phyloP scores from a whole-genome alignment of 2,888 invertebrate species.

The Orthosia cruda region DNA sequence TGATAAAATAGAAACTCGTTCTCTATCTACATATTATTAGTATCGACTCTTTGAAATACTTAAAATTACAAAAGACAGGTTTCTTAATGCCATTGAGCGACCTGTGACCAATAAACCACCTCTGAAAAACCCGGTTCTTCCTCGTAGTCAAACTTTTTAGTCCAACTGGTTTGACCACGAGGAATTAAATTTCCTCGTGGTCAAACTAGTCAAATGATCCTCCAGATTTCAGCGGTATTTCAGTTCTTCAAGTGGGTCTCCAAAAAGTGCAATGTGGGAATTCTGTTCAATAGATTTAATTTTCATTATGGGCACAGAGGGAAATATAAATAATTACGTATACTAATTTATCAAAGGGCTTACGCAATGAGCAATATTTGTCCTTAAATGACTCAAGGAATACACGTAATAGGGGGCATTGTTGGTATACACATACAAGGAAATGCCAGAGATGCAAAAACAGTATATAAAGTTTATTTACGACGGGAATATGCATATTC shows the following conservation, averaged over 20 bases:
- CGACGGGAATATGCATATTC: slow-evolving; percentile 2
- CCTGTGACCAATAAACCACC: too few species aligned
- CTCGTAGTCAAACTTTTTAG: too few species aligned
- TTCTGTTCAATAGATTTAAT: neutral
- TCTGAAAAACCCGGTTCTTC: neutral
- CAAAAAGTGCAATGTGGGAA: neutral
- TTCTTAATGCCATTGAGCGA: too few species aligned
- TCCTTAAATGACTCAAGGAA: slow-evolving; percentile 22
- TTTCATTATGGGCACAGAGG: neutral
- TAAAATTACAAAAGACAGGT: too few species aligned
- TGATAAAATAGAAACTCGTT: neutral
- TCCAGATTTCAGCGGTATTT: neutral
- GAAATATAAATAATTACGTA: neutral
- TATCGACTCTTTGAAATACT: too few species aligned
- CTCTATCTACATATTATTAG: neutral
- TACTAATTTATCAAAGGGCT: neutral
- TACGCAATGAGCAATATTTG: neutral
- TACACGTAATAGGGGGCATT: neutral
- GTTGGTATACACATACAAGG: slow-evolving; percentile 6
- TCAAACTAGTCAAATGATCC: too few species aligned
- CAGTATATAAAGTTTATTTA: slow-evolving; percentile 43
- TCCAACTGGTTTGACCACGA: too few species aligned
- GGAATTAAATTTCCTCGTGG: too few species aligned
- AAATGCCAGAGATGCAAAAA: neutral
- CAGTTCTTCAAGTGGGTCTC: neutral